Conservation (phyloP, 2,888 invertebrate genomes). For the Drosophila recens region DNA sequence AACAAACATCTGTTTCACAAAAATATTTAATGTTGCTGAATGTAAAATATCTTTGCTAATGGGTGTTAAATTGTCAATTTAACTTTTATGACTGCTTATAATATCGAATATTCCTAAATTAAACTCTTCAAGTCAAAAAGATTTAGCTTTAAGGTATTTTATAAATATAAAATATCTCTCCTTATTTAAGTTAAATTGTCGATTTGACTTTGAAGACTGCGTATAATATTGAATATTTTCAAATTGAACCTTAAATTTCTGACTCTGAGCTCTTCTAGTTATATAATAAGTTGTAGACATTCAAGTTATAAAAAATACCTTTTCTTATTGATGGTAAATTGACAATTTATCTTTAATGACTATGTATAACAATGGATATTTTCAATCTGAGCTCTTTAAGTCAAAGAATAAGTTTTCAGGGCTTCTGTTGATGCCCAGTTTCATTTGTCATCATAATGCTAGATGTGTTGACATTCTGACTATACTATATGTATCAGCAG, state of each 20-base stretch:
- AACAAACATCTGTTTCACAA: background rate
- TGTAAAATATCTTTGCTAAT: background rate
- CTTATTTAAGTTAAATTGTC: background rate
- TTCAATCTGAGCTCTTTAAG: too few relatives aligned
- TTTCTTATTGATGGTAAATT: too few relatives aligned
- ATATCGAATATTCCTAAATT: background rate
- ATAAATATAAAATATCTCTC: too few relatives aligned
- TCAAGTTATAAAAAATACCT: background rate
- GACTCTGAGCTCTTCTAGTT: background rate
- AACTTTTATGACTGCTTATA: background rate
- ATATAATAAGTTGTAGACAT: background rate
- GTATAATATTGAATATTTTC: background rate
- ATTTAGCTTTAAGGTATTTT: background rate
- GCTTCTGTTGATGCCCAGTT: background rate
- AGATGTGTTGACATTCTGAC: constrained; percentile 20
- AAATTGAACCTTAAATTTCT: background rate
- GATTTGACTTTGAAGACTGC: background rate
- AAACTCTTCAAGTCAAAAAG: too few relatives aligned
- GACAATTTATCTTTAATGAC: too few relatives aligned
- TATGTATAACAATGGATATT: background rate
- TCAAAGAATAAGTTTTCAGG: background rate
- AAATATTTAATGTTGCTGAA: background rate
- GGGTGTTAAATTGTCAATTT: background rate
- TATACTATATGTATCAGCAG: constrained; percentile 8
- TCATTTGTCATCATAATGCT: constrained; percentile 38